Evolutionary conservation across 2,113 vertebrate species (phyloP).

Genomic region (Dolichallabes microphthalmus): DNA sequence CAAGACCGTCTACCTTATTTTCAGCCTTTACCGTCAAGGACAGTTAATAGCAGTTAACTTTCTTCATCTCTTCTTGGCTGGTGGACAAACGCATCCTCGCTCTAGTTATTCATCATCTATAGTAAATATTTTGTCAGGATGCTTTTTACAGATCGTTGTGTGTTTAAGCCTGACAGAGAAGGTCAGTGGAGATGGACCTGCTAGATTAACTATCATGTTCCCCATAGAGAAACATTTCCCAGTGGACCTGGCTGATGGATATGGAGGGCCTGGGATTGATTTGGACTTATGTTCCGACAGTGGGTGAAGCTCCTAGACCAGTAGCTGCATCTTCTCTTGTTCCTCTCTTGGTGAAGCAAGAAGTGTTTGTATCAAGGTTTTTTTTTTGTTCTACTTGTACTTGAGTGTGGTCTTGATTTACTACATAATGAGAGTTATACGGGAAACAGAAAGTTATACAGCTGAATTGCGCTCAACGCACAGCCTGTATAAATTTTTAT

Average conservation of each 20-base stretch:
- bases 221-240: slow-evolving; percentile 35
- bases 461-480: background rate
- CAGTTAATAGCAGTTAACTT: slow-evolving; percentile 45
- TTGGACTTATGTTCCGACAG: slow-evolving; percentile 17
- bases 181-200: slow-evolving; percentile 54
- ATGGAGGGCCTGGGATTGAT: slow-evolving; percentile 27
- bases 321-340: slow-evolving; percentile 7
- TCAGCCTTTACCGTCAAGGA: slow-evolving; percentile 23
- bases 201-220: slow-evolving; percentile 46
- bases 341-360: background rate
- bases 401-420: slow-evolving; percentile 3
- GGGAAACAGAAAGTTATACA: slow-evolving; percentile 4
- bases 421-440: background rate
- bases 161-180: slow-evolving; percentile 52
- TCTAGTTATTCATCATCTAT: slow-evolving; percentile 44
- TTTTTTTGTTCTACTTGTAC: background rate
- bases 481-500: background rate
- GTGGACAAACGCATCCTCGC: slow-evolving; percentile 24
- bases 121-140: slow-evolving; percentile 62
- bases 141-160: slow-evolving; percentile 53
- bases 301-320: slow-evolving; percentile 4
- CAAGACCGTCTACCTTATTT: slow-evolving; percentile 17
- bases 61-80: slow-evolving; percentile 20
- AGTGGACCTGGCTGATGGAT: slow-evolving; percentile 37
- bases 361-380: background rate